Base-by-base conservation (phyloP, 2,888 invertebrate genomes). In the Frankliniella fusca region DNA sequence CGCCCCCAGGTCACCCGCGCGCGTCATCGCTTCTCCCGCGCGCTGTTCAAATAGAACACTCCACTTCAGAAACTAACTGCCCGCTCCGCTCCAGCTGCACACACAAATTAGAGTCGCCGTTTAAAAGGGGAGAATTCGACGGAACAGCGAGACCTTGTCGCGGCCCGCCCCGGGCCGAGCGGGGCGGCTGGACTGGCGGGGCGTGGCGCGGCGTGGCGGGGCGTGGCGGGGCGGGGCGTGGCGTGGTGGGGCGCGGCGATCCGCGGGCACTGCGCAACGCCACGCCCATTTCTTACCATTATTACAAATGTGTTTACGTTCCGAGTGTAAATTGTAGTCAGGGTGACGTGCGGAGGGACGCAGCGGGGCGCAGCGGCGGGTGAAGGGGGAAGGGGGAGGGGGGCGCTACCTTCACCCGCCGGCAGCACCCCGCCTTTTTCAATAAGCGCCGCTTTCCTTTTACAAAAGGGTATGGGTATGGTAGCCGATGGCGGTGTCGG, bases 261-360 rank as follows among this genome's bases (percentile, higher is more conserved):
- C 65, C 65, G 20, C 65, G 65, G n/a, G 54, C 27, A 27, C 70
- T 23, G 70, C 70, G 61, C 61, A 18, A 15, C 70, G 70, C 70
- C 70, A 76, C 70, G 23, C 70, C 70, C 70, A 76, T 76, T 76
- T 27, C 70, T 76, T 27, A 27, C 70, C 70, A 76, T 76, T 76
- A 76, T 76, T 76, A 76, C 70, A 76, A 76, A 76, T 76, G 70
- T 76, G 70, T 76, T 76, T 76, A 76, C 70, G 70, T 76, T 76
- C 70, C 70, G 70, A 76, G 70, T 76, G 70, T 76, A 76, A 76
- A 76, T 76, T 76, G 70, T 27, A 76, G 70, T 76, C n/a, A 76
- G 70, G 70, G 12, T 76, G 70, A 76, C 70, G 70, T 12, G 70
- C 23, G 70, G 27, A 3, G 70, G 11, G 27, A 27, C 70, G 70